Evolutionary conservation across 64 coral and sea anemone genomes (phyloP).

Genomic region (Orbicella faveolata): DNA sequence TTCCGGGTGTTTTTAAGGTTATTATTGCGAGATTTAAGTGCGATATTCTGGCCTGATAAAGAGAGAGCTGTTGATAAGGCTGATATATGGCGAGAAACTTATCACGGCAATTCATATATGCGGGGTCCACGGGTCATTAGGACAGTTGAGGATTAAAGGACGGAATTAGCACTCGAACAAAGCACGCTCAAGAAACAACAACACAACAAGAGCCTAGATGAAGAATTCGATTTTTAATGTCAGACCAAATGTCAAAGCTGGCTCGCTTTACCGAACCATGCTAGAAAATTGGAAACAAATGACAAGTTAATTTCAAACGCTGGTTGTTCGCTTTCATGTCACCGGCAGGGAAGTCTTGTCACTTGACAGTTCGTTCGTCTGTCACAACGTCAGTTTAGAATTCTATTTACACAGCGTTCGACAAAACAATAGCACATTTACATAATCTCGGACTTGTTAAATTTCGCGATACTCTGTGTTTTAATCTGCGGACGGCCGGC

Average conservation of each 20-base stretch:
- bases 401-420: slow-evolving; percentile 68
- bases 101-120: background rate
- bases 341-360: background rate
- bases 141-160: slow-evolving; percentile 11
- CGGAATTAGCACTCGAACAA: background rate
- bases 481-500: slow-evolving; percentile 22
- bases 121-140: background rate
- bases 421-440: slow-evolving; percentile 62
- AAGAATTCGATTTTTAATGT: slow-evolving; percentile 40
- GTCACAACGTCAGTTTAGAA: slow-evolving; percentile 58
- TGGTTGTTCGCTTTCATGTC: background rate
- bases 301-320: slow-evolving; percentile 18
- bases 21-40: background rate
- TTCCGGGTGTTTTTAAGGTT: background rate
- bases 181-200: background rate
- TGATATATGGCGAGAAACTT: background rate
- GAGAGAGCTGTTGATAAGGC: background rate
- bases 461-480: slow-evolving; percentile 45
- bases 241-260: slow-evolving; percentile 31
- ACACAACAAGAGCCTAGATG: slow-evolving; percentile 13
- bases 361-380: slow-evolving; percentile 38
- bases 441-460: slow-evolving; percentile 54
- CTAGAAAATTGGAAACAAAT: slow-evolving; percentile 39
- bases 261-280: background rate
- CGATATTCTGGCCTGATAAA: slow-evolving; percentile 29